Conservation (phyloP, 2,888 invertebrate genomes). For the Buathra laborator region DNA sequence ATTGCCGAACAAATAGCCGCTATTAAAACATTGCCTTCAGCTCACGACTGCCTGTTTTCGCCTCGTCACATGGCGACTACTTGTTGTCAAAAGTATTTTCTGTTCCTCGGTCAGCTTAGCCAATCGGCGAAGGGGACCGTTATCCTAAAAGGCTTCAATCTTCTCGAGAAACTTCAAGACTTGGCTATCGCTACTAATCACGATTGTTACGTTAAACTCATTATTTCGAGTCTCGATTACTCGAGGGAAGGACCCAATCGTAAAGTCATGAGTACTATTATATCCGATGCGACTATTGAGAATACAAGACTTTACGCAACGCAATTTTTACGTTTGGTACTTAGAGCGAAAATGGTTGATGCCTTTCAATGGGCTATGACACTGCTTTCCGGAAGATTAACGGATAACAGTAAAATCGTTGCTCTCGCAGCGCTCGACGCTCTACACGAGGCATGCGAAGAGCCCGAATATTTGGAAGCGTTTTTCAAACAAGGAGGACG, state of each 20-base stretch:
- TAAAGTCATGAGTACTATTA: slow-evolving; percentile 88
- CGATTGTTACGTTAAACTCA: slow-evolving; percentile 97
- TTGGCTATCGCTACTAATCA: slow-evolving; percentile 94
- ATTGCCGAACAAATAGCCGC: slow-evolving; percentile 91
- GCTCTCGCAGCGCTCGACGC: slow-evolving; percentile 93
- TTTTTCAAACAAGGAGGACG: slow-evolving; percentile 77
- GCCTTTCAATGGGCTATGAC: slow-evolving; percentile 95
- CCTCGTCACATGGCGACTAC: slow-evolving; percentile 95
- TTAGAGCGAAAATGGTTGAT: slow-evolving; percentile 91
- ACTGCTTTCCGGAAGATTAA: slow-evolving; percentile 93
- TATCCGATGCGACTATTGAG: slow-evolving; percentile 85
- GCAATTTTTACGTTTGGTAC: slow-evolving; percentile 94
- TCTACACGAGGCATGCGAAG: slow-evolving; percentile 97
- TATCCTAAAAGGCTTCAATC: slow-evolving; percentile 88
- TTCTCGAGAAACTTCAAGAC: slow-evolving; percentile 88
- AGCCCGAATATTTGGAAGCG: slow-evolving; percentile 85
- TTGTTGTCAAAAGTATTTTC: slow-evolving; percentile 97
- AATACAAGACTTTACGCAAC: slow-evolving; percentile 93
- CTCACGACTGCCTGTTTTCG: slow-evolving; percentile 95
- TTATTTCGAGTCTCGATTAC: slow-evolving; percentile 96
- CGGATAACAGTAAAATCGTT: slow-evolving; percentile 93
- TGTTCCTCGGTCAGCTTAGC: slow-evolving; percentile 95
- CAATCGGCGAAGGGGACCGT: slow-evolving; percentile 89
- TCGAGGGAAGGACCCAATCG: slow-evolving; percentile 90
- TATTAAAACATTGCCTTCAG: slow-evolving; percentile 90